A percentile compares a stretch with the other conserved stretches of the same genome.
Evolutionary conservation across 64 coral and sea anemone species (phyloP).

Genomic region (Cladopsammia gracilis): DNA sequence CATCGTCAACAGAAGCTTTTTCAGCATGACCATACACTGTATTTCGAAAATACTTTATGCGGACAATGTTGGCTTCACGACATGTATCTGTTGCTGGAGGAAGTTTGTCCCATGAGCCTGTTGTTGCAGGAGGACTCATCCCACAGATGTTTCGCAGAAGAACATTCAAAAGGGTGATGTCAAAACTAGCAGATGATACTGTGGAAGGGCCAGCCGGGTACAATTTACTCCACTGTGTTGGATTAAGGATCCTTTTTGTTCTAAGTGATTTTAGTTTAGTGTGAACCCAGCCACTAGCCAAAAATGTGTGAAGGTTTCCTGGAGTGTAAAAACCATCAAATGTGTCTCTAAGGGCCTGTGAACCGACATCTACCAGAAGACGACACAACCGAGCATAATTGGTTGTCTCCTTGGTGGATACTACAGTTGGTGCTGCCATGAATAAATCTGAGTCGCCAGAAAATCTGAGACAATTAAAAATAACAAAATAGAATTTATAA

Average conservation of each 20-base stretch:
- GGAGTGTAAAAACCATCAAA: slow-evolving; percentile 47
- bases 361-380: slow-evolving; percentile 49
- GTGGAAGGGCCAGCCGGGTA: slow-evolving; percentile 24
- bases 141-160: slow-evolving; percentile 52
- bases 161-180: slow-evolving; percentile 26
- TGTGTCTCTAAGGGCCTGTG: slow-evolving; percentile 29
- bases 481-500: too few relatives aligned
- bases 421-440: slow-evolving; percentile 3
- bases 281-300: slow-evolving; percentile 6
- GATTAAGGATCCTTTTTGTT: slow-evolving; percentile 23
- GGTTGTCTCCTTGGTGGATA: slow-evolving; percentile 29
- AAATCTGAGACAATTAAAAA: too few relatives aligned
- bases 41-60: slow-evolving; percentile 31
- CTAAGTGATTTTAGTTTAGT: neutral
- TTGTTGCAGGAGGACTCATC: neutral
- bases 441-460: neutral
- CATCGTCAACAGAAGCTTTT: slow-evolving; percentile 12
- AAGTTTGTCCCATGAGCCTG: slow-evolving; percentile 39
- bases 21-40: neutral
- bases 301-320: slow-evolving; percentile 15
- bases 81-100: neutral
- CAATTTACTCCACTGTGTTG: slow-evolving; percentile 43
- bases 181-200: slow-evolving; percentile 51
- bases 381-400: slow-evolving; percentile 47
- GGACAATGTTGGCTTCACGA: slow-evolving; percentile 11